Percentiles rank a stretch among this genome's conserved stretches.
Evolutionary conservation across 2,113 vertebrate species (phyloP).

Genomic region (Apeltes quadracus): DNA sequence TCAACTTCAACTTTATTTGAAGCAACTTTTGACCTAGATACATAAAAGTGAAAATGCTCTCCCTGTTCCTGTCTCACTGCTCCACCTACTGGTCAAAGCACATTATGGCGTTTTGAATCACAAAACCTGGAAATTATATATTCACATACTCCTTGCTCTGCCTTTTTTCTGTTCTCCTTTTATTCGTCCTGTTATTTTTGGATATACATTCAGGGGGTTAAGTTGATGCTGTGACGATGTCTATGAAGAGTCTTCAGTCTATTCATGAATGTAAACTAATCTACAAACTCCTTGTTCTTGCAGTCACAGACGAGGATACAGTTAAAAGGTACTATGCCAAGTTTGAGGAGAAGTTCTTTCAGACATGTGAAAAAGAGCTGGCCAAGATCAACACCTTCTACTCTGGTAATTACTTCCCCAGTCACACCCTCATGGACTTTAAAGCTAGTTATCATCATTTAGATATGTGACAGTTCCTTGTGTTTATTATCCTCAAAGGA

Average conservation of each 20-base stretch:
- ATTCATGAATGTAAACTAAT: background rate
- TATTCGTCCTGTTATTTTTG: background rate
- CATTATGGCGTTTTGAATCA: background rate
- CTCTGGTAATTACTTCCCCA: constrained; percentile 85
- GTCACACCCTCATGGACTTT: background rate
- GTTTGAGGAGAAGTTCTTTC: constrained; percentile 99
- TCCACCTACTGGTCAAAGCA: constrained; percentile 33
- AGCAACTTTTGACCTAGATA: background rate
- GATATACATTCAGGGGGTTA: background rate
- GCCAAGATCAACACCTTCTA: constrained; percentile 99
- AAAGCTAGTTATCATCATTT: background rate
- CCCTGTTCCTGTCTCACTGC: constrained; percentile 12
- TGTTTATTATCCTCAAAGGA: background rate
- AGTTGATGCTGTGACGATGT: background rate
- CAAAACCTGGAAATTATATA: background rate
- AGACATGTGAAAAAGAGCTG: constrained; percentile 98
- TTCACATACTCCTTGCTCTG: background rate
- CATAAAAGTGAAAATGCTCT: no score
- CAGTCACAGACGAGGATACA: constrained; percentile 96
- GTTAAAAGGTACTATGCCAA: constrained; percentile 98
- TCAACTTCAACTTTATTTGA: background rate
- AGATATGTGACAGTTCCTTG: background rate
- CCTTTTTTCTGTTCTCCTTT: background rate
- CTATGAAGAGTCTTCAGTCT: background rate
- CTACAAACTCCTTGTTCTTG: background rate